These are phyloP conservation scores for Steinernema scapterisci DNA, from an alignment of 2,888 invertebrate genomes.

Conservation along the genomic window DNA sequence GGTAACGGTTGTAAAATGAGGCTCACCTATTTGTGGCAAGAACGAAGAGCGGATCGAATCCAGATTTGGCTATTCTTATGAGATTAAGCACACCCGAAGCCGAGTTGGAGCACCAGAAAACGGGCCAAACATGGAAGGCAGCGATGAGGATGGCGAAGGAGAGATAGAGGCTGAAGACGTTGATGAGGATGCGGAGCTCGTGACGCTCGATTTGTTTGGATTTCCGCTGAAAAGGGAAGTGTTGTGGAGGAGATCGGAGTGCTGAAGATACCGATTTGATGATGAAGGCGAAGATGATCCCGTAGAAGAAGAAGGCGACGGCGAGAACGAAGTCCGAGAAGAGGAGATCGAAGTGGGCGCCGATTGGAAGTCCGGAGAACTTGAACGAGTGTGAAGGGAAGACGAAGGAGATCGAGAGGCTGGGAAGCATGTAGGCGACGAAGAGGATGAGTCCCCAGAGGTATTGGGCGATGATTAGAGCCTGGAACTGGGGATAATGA, in stretches of 20 bases:
- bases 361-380: not conserved
- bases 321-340: constrained; percentile 4
- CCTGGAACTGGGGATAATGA: not conserved
- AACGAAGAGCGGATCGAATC: not conserved
- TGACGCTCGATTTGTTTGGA: not conserved
- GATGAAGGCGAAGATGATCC: constrained; percentile 2
- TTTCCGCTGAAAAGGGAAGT: not conserved
- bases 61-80: not conserved
- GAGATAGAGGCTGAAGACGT: constrained; percentile 9
- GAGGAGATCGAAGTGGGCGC: not conserved
- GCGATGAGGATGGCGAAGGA: constrained; percentile 17
- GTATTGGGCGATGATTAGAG: not conserved
- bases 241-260: too few species aligned
- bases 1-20: too few species aligned
- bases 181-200: constrained; percentile 27
- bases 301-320: constrained; percentile 3
- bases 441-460: not conserved
- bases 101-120: not conserved
- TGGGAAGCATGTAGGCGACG: not conserved
- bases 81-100: not conserved
- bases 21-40: not conserved
- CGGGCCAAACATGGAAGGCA: not conserved
- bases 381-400: not conserved
- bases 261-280: not conserved
- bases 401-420: not conserved